phyloP scores from a whole-genome alignment of 2,113 vertebrate genomes.

The Hystrix cristata region DNA sequence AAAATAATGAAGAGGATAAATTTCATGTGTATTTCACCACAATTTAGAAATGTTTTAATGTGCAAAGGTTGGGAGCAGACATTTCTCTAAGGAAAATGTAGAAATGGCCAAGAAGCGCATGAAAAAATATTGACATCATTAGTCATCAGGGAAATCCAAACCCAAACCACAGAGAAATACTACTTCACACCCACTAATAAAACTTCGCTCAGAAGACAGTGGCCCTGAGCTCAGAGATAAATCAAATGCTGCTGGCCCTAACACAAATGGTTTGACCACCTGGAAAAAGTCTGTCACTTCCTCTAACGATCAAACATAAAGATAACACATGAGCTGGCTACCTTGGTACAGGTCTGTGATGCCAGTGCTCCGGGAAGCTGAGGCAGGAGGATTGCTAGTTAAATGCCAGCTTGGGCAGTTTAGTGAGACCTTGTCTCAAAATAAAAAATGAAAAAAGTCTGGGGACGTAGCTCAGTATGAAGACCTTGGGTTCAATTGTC shows the following conservation, averaged over 20 bases:
- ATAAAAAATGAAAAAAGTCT: too few species aligned
- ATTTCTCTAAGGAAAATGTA: neutral
- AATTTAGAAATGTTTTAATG: neutral
- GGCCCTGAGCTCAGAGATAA: neutral
- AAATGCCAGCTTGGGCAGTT: neutral
- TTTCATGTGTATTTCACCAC: neutral
- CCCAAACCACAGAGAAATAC: neutral
- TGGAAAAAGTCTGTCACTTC: neutral
- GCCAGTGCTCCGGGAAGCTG: neutral
- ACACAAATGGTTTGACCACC: neutral
- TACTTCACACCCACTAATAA: neutral
- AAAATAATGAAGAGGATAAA: neutral
- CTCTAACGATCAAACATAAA: neutral
- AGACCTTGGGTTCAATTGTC: too few species aligned
- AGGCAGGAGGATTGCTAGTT: neutral
- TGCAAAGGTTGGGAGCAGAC: neutral
- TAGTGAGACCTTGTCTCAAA: neutral
- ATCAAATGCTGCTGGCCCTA: neutral
- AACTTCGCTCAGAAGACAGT: neutral
- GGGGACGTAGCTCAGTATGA: too few species aligned
- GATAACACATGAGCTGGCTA: neutral
- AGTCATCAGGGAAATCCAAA: neutral
- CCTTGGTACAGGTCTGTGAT: neutral
- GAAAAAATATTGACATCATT: neutral
- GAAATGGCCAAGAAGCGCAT: neutral